Conservation (phyloP, 2,113 vertebrate genomes). For the Morone chrysops region DNA sequence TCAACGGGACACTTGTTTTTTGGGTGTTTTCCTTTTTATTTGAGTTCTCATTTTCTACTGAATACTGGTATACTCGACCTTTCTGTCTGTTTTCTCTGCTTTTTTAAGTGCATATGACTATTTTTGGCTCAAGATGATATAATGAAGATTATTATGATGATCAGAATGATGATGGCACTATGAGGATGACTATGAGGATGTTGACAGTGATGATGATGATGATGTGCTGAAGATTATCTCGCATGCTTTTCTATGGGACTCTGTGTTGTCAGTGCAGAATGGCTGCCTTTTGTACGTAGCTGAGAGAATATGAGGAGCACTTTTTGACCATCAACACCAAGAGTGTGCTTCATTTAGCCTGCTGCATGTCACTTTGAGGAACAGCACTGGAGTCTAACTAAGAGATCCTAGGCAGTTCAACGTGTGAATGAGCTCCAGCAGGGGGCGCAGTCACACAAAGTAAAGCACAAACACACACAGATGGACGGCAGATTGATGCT, state of each 20-base stretch:
- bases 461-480: constrained; percentile 32
- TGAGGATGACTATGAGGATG: constrained; percentile 50
- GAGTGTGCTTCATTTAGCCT: constrained; percentile 6
- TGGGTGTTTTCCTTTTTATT: constrained; percentile 67
- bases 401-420: neutral
- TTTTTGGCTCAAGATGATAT: constrained; percentile 82
- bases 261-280: constrained; percentile 79
- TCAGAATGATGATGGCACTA: constrained; percentile 61
- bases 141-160: constrained; percentile 64
- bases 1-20: constrained; percentile 75
- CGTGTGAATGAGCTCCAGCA: constrained; percentile 50
- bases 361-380: constrained; percentile 33
- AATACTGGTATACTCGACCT: constrained; percentile 80
- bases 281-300: constrained; percentile 33
- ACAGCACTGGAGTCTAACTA: neutral
- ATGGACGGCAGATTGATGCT: constrained; percentile 5
- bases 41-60: constrained; percentile 80
- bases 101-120: constrained; percentile 81
- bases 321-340: neutral
- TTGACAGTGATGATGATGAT: constrained; percentile 44
- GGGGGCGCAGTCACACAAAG: constrained; percentile 53
- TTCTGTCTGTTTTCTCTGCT: constrained; percentile 82
- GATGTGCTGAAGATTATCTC: constrained; percentile 63
- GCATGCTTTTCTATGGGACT: constrained; percentile 79
- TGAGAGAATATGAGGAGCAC: neutral